These are phyloP conservation scores for Papilio demoleus DNA, from an alignment of 2,888 invertebrate species.

Conservation along the genomic window DNA sequence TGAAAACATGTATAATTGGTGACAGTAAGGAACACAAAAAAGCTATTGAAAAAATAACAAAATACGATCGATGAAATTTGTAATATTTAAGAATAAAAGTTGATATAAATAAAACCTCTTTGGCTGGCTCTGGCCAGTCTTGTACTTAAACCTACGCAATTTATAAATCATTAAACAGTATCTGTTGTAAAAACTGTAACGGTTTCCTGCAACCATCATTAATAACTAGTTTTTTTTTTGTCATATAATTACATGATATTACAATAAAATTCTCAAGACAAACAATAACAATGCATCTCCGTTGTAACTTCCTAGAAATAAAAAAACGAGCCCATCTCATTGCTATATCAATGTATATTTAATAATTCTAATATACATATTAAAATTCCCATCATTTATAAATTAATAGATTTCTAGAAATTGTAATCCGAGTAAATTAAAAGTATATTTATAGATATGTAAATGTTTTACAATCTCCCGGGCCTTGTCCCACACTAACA, in stretches of 20 bases:
- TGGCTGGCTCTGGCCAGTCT: no score
- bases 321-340: slow-evolving; percentile 17
- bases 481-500: no score
- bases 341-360: slow-evolving; percentile 19
- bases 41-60: no score
- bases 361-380: background rate
- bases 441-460: background rate
- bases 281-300: slow-evolving; percentile 29
- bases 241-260: slow-evolving; percentile 31
- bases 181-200: slow-evolving; percentile 16
- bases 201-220: slow-evolving; percentile 14
- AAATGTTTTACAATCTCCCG: no score
- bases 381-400: background rate
- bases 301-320: slow-evolving; percentile 36
- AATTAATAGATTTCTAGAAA: slow-evolving; percentile 13
- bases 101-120: no score
- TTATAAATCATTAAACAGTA: background rate
- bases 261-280: slow-evolving; percentile 27
- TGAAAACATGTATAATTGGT: no score
- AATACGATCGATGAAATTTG: no score
- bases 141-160: no score
- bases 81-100: no score
- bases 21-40: no score
- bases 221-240: slow-evolving; percentile 31
- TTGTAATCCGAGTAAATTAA: background rate